A percentile compares a stretch with the other conserved stretches of the same genome.
Evolutionary conservation across 2,113 vertebrate genomes (phyloP).

Genomic region (Eurystomus gularis): DNA sequence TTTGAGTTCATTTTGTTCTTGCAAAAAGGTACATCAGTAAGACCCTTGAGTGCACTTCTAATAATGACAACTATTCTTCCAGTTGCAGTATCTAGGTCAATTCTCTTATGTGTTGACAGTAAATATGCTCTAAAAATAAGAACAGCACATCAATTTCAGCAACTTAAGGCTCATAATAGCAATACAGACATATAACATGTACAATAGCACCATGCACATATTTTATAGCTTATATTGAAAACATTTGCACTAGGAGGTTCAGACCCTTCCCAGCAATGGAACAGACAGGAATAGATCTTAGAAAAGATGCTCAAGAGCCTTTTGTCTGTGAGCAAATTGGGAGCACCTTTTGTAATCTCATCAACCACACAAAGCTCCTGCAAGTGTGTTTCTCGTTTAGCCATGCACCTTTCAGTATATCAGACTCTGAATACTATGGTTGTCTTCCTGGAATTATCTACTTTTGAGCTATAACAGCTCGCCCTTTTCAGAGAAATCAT

Average conservation of each 20-base stretch:
- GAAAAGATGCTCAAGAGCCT: neutral
- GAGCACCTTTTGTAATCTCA: neutral
- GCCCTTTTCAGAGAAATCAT: neutral
- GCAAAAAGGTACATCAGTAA: neutral
- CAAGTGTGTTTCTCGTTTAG: neutral
- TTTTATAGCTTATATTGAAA: neutral
- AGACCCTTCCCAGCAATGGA: neutral
- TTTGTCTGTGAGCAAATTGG: neutral
- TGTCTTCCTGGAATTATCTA: neutral
- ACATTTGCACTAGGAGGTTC: neutral
- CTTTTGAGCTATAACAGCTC: neutral
- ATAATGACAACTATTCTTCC: neutral
- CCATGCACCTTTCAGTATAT: neutral
- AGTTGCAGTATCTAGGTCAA: neutral
- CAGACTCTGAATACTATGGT: neutral
- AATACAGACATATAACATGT: neutral
- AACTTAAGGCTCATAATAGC: neutral
- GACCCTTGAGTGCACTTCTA: neutral
- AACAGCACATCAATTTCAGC: neutral
- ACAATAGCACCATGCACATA: neutral
- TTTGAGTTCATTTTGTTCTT: neutral
- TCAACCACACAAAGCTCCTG: neutral
- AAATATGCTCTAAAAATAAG: neutral
- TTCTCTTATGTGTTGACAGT: neutral
- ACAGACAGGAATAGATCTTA: neutral